Evolutionary conservation across 2,113 vertebrate species (phyloP), one percentile per base, ranked within the genome.

Genomic region (Casuarius casuarius): DNA sequence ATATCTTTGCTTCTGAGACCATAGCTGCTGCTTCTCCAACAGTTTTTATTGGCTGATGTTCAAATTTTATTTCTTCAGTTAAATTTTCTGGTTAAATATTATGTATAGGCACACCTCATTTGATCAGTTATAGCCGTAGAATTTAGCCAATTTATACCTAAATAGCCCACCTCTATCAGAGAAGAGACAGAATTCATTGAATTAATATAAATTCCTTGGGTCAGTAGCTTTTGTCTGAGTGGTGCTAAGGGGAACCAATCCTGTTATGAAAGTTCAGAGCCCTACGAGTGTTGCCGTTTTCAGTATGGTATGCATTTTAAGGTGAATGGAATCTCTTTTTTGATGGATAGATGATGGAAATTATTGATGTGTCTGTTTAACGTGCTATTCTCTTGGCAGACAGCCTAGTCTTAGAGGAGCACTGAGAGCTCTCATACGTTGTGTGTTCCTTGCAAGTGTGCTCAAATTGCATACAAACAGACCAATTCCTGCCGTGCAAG

Each of bases 151-250:
- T 97, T 94, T 95, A 83, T 90, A 66, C 81, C 8, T 84, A 92
- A 92, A 95, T 66, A 91, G 44, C 54, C 52, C 15, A 9, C 42
- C 91, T 18, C 58, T 87, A 46, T 85, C 90, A 73, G 52, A 48
- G 71, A 90, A 90, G 40, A 79, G 49, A 83, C 63, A 35, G 67
- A 89, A 96, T 76, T 93, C 3, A 4, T 59, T 83, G 95, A 93
- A 91, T 92, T 96, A 87, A 78, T 92, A 84, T n/a, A 87, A 94
- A 96, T 92, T 95, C 92, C 95, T 96, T 75, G 49, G 92, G 87
- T 92, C 91, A 85, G 77, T 58, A 72, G 74, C 71, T 92, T 54
- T 54, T 38, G 7, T 77, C 74, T 79, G 77, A 91, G 84, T 63
- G 91, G 74, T 87, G 54, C 31, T 82, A 74, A 91, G 78, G 78